These are phyloP conservation scores for Xanthostigma xanthostigma DNA, from an alignment of 2,888 invertebrate genomes.

Conservation along the genomic window DNA sequence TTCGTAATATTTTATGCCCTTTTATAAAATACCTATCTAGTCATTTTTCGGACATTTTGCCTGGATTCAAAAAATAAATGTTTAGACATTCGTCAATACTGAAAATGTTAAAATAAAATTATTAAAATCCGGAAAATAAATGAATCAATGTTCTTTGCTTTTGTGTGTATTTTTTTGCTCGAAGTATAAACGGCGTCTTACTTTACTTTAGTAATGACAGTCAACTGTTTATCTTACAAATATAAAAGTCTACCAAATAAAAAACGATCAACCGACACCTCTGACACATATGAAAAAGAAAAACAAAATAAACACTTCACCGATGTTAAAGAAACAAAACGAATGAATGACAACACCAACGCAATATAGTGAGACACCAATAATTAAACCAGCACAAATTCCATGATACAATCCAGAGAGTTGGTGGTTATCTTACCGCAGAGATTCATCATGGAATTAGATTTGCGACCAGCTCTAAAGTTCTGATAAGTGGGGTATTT, in stretches of 20 bases:
- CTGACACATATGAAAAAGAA: not conserved
- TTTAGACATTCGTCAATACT: no score
- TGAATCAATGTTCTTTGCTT: no score
- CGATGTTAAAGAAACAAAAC: not conserved
- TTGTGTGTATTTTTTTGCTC: no score
- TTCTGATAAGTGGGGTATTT: conserved; percentile 76
- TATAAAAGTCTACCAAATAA: not conserved
- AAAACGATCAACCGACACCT: not conserved
- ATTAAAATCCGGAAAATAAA: no score
- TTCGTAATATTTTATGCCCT: no score
- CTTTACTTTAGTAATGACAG: not conserved
- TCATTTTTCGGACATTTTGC: no score
- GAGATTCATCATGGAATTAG: conserved; percentile 90
- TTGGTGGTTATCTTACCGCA: conserved; percentile 63
- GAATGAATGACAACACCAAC: no score
- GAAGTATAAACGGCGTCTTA: no score
- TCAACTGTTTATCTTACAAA: not conserved
- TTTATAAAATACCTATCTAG: no score
- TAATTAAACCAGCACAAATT: conserved; percentile 8
- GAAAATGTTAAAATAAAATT: no score
- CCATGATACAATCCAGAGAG: conserved; percentile 15
- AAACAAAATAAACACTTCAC: no score
- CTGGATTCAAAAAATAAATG: no score
- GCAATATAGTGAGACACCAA: conserved; percentile 2
- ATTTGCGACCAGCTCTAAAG: conserved; percentile 77